phyloP scores from a whole-genome alignment of 1,140 invertebrate species.

The Cheumatopsyche charites region DNA sequence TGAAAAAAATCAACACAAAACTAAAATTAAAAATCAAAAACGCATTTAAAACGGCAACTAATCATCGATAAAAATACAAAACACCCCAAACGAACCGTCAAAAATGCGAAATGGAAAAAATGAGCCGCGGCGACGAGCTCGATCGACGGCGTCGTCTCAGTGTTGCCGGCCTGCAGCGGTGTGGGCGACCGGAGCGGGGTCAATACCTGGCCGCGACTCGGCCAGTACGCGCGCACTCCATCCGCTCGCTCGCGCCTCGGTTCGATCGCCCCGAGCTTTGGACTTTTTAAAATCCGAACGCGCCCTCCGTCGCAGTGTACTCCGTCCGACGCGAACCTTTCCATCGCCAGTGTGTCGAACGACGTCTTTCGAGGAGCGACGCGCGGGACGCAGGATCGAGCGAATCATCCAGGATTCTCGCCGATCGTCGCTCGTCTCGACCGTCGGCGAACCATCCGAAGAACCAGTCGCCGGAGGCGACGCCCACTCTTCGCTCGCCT shows the following conservation, averaged over 20 bases:
- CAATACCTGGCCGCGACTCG: conserved; percentile 23
- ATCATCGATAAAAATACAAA: too few species aligned
- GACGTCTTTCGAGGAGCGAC: not conserved
- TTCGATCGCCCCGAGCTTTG: not conserved
- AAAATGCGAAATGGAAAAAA: too few species aligned
- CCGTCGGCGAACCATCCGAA: too few species aligned
- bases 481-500: too few species aligned
- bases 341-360: not conserved
- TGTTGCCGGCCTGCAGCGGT: not conserved
- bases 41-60: too few species aligned
- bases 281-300: not conserved
- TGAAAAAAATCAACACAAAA: too few species aligned
- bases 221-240: not conserved
- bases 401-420: too few species aligned
- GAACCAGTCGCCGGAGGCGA: too few species aligned
- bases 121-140: not conserved
- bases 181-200: conserved; percentile 25
- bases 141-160: not conserved
- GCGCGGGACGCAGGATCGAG: too few species aligned
- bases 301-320: not conserved
- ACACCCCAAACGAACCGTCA: too few species aligned
- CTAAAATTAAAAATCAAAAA: too few species aligned
- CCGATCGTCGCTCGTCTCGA: too few species aligned
- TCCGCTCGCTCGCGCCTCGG: not conserved
- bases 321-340: not conserved